Base-by-base conservation (phyloP, 2,888 invertebrate genomes). In the Pemphredon lugubris region DNA sequence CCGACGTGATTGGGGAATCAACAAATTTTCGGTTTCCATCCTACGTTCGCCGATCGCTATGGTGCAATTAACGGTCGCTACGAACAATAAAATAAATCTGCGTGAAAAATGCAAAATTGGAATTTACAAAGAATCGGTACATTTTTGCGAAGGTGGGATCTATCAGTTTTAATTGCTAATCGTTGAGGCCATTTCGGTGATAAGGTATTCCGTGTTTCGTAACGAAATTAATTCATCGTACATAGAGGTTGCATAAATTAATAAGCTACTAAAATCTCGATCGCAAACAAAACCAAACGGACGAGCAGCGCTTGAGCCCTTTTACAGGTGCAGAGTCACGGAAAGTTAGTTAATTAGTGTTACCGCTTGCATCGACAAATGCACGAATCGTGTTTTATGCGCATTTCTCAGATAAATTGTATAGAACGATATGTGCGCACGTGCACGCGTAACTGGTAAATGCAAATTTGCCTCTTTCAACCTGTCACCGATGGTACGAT, bases 281-380 rank as follows among this genome's bases (percentile, higher is more conserved):
- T 65, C 44, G 32, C 48, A 16, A 42, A 64, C 47, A 50, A 30
- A 21, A 53, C 20, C 30, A 14, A 45, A 47, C 14, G 9, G 53
- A 44, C 58, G 23, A 55, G 21, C 30, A 51, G 32, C 16, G 16
- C 32, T 26, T 16, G 20, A 7, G n/a, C 50, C 23, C 42, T 14
- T 51, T 48, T 32, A 23, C 47, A 54, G 66, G 37, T 55, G 44
- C 18, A 18, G 64, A 79, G 68, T 68, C 54, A 60, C 45, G 48
- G 59, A 79, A 83, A 83, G 83, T 83, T 83, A 51, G 69, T 73
- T 83, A 83, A 83, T 83, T 83, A 80, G 69, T 59, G 48, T 53
- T 16, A n/a, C 9, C 50, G 51, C 37, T 44, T 44, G 23, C 42
- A 58, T 54, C 59, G 50, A 54, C 61, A 45, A 45, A 50, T 20